Conservation (phyloP, 2,113 vertebrate species). For the Podocnemis expansa region DNA sequence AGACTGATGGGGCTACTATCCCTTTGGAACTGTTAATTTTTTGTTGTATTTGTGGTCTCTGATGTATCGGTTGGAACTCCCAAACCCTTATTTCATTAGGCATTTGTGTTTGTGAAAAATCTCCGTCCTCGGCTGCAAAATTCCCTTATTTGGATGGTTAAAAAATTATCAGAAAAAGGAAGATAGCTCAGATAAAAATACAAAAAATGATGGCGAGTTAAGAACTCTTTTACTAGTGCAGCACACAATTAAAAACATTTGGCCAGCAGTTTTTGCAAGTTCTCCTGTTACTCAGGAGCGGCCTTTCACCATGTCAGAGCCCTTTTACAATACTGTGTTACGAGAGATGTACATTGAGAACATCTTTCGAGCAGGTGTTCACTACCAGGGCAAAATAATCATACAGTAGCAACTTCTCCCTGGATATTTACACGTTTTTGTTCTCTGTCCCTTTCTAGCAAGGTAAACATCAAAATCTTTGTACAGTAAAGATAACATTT, state of each 20-base stretch:
- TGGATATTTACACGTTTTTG: not conserved
- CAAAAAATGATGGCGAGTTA: not conserved
- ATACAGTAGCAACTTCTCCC: not conserved
- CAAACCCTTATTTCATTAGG: rapidly evolving
- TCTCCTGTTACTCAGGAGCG: not conserved
- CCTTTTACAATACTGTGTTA: not conserved
- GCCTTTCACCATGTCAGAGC: not conserved
- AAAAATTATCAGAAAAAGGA: not conserved
- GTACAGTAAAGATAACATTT: not conserved
- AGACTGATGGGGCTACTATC: too few relatives aligned
- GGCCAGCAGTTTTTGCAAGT: not conserved
- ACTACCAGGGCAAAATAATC: not conserved
- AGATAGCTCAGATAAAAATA: not conserved
- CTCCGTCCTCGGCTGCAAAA: not conserved
- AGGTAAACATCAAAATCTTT: not conserved
- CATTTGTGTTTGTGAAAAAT: rapidly evolving
- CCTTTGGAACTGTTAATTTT: not conserved
- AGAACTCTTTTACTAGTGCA: not conserved
- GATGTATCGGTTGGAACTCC: not conserved
- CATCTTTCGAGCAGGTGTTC: not conserved
- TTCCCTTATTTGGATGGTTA: not conserved
- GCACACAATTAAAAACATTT: not conserved
- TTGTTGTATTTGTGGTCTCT: rapidly evolving
- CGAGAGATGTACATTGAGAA: not conserved
- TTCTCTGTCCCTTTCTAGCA: not conserved